phyloP scores from a whole-genome alignment of 2,113 vertebrate genomes.

The Prunella fulvescens region DNA sequence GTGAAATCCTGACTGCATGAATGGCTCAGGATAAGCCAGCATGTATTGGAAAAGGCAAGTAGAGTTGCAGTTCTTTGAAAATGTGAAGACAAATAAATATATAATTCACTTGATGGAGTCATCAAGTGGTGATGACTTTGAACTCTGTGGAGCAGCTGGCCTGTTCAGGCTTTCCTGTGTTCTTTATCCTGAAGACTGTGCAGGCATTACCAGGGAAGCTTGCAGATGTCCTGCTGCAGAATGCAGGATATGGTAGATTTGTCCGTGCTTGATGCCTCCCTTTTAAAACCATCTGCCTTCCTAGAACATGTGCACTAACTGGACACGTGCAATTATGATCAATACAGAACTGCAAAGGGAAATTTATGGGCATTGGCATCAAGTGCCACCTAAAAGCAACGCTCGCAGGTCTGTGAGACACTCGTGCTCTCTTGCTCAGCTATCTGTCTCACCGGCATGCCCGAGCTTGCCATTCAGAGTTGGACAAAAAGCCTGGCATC shows the following conservation, averaged over 20 bases:
- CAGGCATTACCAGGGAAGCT: background rate
- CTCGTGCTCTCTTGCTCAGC: background rate
- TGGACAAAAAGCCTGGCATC: background rate
- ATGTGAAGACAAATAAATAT: background rate
- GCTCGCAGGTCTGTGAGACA: background rate
- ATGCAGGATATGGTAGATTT: accelerated
- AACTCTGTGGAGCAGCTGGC: background rate
- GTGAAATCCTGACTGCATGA: background rate
- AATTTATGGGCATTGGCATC: accelerated
- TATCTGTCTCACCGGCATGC: background rate
- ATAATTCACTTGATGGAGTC: background rate
- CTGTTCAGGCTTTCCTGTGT: background rate
- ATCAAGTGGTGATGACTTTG: background rate
- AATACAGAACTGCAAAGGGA: background rate
- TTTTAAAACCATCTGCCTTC: background rate
- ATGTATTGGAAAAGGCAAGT: background rate
- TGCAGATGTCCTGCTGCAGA: background rate
- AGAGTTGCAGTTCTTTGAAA: background rate
- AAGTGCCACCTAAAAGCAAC: background rate
- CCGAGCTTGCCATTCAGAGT: background rate
- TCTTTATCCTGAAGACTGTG: background rate
- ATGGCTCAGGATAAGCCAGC: background rate
- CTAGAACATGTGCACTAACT: accelerated
- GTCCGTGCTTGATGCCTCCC: background rate
- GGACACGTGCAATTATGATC: accelerated